Percentiles rank a stretch among this genome's conserved stretches.
Evolutionary conservation across 2,797 vertebrate genomes (phyloP).

Genomic region (Coregonus suidteri): DNA sequence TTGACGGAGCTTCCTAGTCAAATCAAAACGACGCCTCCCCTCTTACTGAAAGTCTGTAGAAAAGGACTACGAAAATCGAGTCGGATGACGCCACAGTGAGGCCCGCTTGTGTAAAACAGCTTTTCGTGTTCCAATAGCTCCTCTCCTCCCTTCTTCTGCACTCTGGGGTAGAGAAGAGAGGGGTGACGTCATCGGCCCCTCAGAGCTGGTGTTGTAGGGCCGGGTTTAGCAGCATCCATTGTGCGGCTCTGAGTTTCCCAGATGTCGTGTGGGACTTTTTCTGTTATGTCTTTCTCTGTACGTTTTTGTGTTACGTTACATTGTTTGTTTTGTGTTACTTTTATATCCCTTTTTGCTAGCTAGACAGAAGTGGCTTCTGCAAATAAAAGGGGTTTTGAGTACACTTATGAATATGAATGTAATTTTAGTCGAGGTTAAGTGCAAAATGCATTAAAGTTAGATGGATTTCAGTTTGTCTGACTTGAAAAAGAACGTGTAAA

Average conservation of each 20-base stretch:
- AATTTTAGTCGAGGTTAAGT: slow-evolving; percentile 83
- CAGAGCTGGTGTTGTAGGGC: slow-evolving; percentile 63
- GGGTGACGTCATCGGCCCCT: slow-evolving; percentile 54
- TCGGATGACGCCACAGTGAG: neutral
- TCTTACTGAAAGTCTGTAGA: slow-evolving; percentile 38
- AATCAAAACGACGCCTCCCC: slow-evolving; percentile 18
- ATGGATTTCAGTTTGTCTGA: slow-evolving; percentile 71
- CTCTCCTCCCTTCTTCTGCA: slow-evolving; percentile 51
- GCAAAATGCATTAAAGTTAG: slow-evolving; percentile 77
- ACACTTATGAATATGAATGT: slow-evolving; percentile 81
- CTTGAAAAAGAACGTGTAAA: slow-evolving; percentile 79
- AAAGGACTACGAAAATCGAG: slow-evolving; percentile 7
- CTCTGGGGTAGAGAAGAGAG: slow-evolving; percentile 41
- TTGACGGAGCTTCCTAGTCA: slow-evolving; percentile 8
- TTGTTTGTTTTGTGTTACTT: slow-evolving; percentile 69
- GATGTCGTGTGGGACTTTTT: slow-evolving; percentile 62
- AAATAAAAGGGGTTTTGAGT: slow-evolving; percentile 65
- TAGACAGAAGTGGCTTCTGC: slow-evolving; percentile 73
- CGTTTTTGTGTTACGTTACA: slow-evolving; percentile 67
- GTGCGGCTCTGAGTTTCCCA: slow-evolving; percentile 65
- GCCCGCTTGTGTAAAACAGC: neutral
- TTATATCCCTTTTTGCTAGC: slow-evolving; percentile 64
- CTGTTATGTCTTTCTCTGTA: slow-evolving; percentile 67
- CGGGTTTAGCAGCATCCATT: slow-evolving; percentile 64
- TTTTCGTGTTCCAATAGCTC: slow-evolving; percentile 48